Conservation (phyloP, 2,888 invertebrate species). For the Agrotis ipsilon region DNA sequence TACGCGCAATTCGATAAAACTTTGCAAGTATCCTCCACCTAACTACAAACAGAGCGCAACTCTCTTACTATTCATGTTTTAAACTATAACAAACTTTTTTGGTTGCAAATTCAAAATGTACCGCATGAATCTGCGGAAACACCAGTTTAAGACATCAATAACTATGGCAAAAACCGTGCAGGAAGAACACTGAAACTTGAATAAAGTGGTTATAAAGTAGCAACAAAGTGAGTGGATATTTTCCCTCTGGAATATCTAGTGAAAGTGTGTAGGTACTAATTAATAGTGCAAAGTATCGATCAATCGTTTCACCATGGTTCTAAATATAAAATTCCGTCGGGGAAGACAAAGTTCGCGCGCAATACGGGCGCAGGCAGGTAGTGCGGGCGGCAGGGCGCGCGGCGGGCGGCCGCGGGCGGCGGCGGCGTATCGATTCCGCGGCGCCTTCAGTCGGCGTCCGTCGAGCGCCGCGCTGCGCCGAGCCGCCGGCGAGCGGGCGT, state of each 20-base stretch:
- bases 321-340: slow-evolving; percentile 91
- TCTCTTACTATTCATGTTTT: slow-evolving; percentile 24
- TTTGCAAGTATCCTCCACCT: slow-evolving; percentile 79
- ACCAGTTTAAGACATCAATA: slow-evolving; percentile 38
- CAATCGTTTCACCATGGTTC: slow-evolving; percentile 90
- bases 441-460: slow-evolving; percentile 90
- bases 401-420: slow-evolving; percentile 83
- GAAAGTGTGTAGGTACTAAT: slow-evolving; percentile 84
- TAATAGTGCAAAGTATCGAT: slow-evolving; percentile 90
- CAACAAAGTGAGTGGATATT: slow-evolving; percentile 36
- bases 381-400: slow-evolving; percentile 79
- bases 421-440: slow-evolving; percentile 89
- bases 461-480: slow-evolving; percentile 91
- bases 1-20: slow-evolving; percentile 89
- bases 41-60: slow-evolving; percentile 64
- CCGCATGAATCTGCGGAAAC: slow-evolving; percentile 25
- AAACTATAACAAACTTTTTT: slow-evolving; percentile 50
- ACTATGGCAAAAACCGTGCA: slow-evolving; percentile 28
- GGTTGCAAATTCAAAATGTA: slow-evolving; percentile 9
- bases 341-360: slow-evolving; percentile 91
- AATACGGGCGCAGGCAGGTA: slow-evolving; percentile 87
- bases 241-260: slow-evolving; percentile 66
- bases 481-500: slow-evolving; percentile 87
- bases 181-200: slow-evolving; percentile 43
- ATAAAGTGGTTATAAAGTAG: slow-evolving; percentile 47